A percentile compares a stretch with the other conserved stretches of the same genome.
Evolutionary conservation across 2,797 vertebrate species (phyloP).

Genomic region (Hypotaenidia philippensis): DNA sequence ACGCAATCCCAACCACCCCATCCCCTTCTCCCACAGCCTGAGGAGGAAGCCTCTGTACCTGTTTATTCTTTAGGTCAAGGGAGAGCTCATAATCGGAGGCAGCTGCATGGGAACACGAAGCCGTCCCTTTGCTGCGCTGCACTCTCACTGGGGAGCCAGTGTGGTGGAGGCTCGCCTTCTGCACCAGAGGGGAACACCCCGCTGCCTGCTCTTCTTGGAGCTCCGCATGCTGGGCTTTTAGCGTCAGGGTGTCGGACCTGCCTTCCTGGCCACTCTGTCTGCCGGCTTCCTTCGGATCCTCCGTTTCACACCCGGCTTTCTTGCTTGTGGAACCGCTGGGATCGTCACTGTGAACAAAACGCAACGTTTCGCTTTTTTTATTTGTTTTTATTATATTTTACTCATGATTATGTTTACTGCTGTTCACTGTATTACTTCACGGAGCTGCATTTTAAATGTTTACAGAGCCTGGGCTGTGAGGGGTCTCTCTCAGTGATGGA

Average conservation of each 20-base stretch:
- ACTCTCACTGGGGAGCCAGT: constrained; percentile 91
- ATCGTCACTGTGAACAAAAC: constrained; percentile 85
- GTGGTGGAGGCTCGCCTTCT: constrained; percentile 92
- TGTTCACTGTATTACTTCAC: background rate
- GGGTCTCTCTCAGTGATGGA: background rate
- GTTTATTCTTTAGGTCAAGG: constrained; percentile 99
- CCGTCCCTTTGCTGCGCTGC: constrained; percentile 88
- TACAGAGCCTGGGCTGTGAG: background rate
- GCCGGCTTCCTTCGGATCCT: constrained; percentile 83
- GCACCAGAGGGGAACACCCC: constrained; percentile 83
- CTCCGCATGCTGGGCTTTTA: constrained; percentile 80
- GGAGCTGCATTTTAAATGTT: constrained; percentile 18
- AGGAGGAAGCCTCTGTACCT: constrained; percentile 88
- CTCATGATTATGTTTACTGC: background rate
- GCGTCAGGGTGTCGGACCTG: constrained; percentile 79
- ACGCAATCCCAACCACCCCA: constrained; percentile 51
- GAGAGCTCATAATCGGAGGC: constrained; percentile 97
- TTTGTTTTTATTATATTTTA: constrained; percentile 58
- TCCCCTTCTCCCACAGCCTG: constrained; percentile 70
- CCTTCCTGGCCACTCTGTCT: constrained; percentile 83
- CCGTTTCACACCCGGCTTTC: constrained; percentile 80
- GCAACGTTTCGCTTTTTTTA: constrained; percentile 80
- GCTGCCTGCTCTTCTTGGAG: constrained; percentile 82
- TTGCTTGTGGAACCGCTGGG: constrained; percentile 80
- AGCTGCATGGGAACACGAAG: constrained; percentile 90